A percentile compares a stretch with the other conserved stretches of the same genome.
Conservation (phyloP, 2,888 invertebrate genomes). For the Sycophila texana region DNA sequence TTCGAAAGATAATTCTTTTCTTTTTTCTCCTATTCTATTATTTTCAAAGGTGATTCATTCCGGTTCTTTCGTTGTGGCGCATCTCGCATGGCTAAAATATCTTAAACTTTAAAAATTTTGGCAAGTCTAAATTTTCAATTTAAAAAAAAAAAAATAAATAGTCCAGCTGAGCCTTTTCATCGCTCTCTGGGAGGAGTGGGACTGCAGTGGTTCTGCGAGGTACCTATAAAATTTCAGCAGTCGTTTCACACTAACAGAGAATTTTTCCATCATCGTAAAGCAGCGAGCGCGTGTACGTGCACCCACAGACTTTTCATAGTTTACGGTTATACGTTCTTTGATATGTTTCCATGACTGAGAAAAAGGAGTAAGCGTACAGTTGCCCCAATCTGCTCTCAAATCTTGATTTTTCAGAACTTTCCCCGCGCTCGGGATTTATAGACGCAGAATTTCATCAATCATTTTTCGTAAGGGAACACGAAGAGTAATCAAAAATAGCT, state of each 20-base stretch:
- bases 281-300: not conserved
- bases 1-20: too few species aligned
- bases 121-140: not conserved
- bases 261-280: constrained; percentile 53
- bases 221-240: constrained; percentile 45
- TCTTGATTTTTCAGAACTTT: constrained; percentile 23
- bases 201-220: constrained; percentile 21
- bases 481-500: too few species aligned
- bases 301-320: constrained; percentile 39
- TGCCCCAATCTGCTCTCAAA: not conserved
- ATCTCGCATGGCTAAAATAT: too few species aligned
- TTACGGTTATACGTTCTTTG: constrained; percentile 43
- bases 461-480: too few species aligned
- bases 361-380: not conserved
- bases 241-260: constrained; percentile 38
- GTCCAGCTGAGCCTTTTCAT: constrained; percentile 5
- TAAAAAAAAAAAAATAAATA: not conserved
- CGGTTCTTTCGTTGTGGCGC: too few species aligned
- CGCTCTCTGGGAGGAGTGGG: not conserved
- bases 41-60: too few species aligned
- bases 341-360: constrained; percentile 9
- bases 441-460: too few species aligned
- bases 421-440: not conserved
- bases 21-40: too few species aligned
- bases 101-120: too few species aligned